A percentile compares a stretch with the other conserved stretches of the same genome.
phyloP scores from a whole-genome alignment of 2,113 vertebrate species.

The Galemys pyrenaicus region DNA sequence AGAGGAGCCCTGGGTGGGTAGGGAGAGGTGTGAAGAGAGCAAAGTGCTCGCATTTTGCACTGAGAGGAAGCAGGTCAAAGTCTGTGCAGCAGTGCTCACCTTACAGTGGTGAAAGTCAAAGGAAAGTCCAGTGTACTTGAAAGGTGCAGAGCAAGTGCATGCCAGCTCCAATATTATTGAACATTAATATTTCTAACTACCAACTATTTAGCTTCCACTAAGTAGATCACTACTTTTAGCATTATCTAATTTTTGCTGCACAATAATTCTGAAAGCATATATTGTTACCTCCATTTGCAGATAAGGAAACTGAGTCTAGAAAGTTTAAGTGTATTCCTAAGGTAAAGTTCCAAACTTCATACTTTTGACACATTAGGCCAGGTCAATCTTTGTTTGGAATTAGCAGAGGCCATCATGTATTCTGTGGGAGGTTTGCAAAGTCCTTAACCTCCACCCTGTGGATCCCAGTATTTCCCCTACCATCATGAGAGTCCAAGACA shows the following conservation, averaged over 20 bases:
- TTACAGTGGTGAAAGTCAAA: not conserved
- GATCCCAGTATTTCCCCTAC: not conserved
- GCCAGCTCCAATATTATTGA: not conserved
- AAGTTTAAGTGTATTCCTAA: not conserved
- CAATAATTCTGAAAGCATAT: not conserved
- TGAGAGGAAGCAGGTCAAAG: not conserved
- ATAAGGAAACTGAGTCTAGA: not conserved
- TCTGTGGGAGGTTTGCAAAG: not conserved
- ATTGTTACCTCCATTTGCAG: not conserved
- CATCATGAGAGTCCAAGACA: not conserved
- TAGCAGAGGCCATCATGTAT: not conserved
- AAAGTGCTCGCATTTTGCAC: not conserved
- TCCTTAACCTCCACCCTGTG: not conserved
- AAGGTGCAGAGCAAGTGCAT: not conserved
- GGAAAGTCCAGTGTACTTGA: not conserved
- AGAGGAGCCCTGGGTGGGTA: not conserved
- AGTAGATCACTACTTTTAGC: not conserved
- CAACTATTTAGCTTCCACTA: not conserved
- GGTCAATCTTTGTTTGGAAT: not conserved
- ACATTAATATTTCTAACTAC: not conserved
- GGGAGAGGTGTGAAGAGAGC: not conserved
- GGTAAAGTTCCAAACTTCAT: not conserved
- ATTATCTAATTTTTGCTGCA: not conserved
- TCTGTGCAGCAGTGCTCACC: not conserved
- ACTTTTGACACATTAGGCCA: not conserved